These are phyloP conservation scores for Chaetoderma sp. DNA, from an alignment of 2,888 invertebrate species.

Conservation along the genomic window DNA sequence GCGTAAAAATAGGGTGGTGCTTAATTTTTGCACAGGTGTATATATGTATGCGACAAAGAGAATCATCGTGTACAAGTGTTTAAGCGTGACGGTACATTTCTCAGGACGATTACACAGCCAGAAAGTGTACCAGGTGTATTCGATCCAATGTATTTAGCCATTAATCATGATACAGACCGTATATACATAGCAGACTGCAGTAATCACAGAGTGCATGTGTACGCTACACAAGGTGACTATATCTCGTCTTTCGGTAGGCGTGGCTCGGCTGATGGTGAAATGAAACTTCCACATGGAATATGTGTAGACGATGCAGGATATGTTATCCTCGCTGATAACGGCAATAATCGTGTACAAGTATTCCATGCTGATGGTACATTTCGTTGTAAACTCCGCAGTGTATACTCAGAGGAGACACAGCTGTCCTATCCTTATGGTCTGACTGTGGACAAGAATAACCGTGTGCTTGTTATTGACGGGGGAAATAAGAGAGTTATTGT, in stretches of 20 bases:
- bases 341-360: slow-evolving; percentile 98
- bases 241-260: slow-evolving; percentile 92
- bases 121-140: slow-evolving; percentile 93
- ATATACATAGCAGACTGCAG: slow-evolving; percentile 97
- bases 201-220: slow-evolving; percentile 95
- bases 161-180: slow-evolving; percentile 89
- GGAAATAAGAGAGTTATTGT: no score
- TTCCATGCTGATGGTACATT: slow-evolving; percentile 97
- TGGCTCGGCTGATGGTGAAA: slow-evolving; percentile 94
- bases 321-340: slow-evolving; percentile 98
- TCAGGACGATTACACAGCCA: slow-evolving; percentile 94
- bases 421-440: no score
- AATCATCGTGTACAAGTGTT: slow-evolving; percentile 93
- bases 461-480: no score
- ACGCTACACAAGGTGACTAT: slow-evolving; percentile 77
- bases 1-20: no score
- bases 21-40: no score
- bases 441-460: no score
- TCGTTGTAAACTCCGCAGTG: no score
- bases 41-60: no score
- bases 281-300: slow-evolving; percentile 98
- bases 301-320: slow-evolving; percentile 98
- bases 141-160: slow-evolving; percentile 97
- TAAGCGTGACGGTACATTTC: slow-evolving; percentile 93
- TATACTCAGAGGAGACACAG: no score